Conservation (phyloP, 1,140 invertebrate genomes). For the Microplitis mediator region DNA sequence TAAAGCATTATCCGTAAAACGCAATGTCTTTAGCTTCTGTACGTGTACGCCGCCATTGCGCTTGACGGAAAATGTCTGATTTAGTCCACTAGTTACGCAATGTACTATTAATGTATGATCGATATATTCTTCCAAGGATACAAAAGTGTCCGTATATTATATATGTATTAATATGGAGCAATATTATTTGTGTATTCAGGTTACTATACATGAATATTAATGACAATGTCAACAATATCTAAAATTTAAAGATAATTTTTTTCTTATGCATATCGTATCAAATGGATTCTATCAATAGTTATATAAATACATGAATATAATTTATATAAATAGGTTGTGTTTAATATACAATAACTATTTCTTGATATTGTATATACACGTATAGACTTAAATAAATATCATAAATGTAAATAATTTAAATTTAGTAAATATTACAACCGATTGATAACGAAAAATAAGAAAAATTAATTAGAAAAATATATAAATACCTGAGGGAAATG, state of each 20-base stretch:
- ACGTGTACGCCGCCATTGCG: too few relatives aligned
- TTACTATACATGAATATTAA: background rate
- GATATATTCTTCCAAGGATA: constrained; percentile 22
- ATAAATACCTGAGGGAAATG: background rate
- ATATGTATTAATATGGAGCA: constrained; percentile 2
- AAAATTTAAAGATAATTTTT: background rate
- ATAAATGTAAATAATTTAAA: constrained; percentile 44
- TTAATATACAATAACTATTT: background rate
- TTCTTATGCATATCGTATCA: constrained; percentile 22
- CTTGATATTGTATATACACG: constrained; percentile 6
- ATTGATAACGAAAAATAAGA: background rate
- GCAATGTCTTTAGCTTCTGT: too few relatives aligned
- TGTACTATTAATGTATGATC: constrained; percentile 11
- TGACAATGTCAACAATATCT: background rate
- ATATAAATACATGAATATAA: background rate
- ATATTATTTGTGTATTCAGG: background rate
- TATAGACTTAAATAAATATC: constrained; percentile 34
- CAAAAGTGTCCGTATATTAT: background rate
- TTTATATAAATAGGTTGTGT: constrained; percentile 3
- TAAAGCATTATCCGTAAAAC: too few relatives aligned
- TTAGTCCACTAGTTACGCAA: too few relatives aligned
- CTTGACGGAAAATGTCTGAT: too few relatives aligned
- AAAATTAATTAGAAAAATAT: background rate
- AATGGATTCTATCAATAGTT: constrained; percentile 9
- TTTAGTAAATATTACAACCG: background rate